Conservation (phyloP, 1,140 invertebrate genomes). For the Anthonomus grandis region DNA sequence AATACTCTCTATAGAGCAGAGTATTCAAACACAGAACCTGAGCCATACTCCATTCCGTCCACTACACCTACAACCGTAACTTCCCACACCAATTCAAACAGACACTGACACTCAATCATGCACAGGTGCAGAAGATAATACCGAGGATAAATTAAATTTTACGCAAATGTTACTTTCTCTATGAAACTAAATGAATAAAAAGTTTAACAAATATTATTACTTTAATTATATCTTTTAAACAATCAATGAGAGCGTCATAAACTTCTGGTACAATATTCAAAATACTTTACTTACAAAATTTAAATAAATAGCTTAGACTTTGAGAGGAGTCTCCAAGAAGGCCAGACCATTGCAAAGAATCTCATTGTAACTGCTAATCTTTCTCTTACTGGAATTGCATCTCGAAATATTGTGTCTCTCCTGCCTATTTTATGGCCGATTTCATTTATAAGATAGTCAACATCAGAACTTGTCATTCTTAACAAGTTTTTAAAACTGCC, state of each 20-base stretch:
- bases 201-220: constrained; percentile 1
- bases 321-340: constrained; percentile 34
- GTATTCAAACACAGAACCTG: not conserved
- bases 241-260: too few species aligned
- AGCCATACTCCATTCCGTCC: not conserved
- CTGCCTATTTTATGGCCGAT: constrained; percentile 11
- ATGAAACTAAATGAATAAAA: too few species aligned
- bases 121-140: constrained; percentile 1
- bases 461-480: too few species aligned
- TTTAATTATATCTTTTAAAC: too few species aligned
- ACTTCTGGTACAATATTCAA: constrained; percentile 31
- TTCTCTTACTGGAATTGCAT: constrained; percentile 10
- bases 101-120: too few species aligned
- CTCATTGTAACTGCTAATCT: constrained; percentile 25
- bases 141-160: constrained; percentile 3
- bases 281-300: constrained; percentile 30
- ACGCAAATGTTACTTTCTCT: constrained; percentile 10
- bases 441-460: too few species aligned
- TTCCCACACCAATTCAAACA: not conserved
- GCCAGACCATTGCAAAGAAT: constrained; percentile 37
- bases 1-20: constrained; percentile 9
- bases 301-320: constrained; percentile 32
- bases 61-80: not conserved
- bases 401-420: constrained; percentile 14
- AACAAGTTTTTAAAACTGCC: too few species aligned